Percentiles rank a stretch among this genome's conserved stretches.
Evolutionary conservation across 2,888 invertebrate species (phyloP).

Genomic region (Lagria hirta): DNA sequence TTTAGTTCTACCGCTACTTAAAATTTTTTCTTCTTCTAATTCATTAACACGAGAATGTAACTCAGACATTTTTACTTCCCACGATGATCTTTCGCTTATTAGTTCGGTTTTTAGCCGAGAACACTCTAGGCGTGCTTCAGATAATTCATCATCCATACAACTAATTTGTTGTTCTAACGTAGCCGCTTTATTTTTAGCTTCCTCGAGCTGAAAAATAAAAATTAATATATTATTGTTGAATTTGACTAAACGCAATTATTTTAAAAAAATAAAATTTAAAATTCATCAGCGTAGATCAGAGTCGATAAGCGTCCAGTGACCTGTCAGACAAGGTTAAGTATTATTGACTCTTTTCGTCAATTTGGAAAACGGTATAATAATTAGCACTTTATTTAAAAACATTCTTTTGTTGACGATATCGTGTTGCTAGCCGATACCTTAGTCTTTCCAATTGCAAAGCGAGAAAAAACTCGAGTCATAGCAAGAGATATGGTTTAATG

Average conservation of each 20-base stretch:
- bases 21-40: constrained; percentile 83
- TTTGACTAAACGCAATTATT: neutral
- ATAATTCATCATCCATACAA: constrained; percentile 84
- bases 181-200: constrained; percentile 69
- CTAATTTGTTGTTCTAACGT: constrained; percentile 81
- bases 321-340: no score
- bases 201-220: constrained; percentile 60
- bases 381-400: no score
- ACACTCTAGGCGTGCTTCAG: constrained; percentile 77
- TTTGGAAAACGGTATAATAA: no score
- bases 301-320: no score
- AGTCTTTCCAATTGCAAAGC: no score
- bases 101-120: constrained; percentile 85
- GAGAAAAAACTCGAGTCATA: no score
- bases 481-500: no score
- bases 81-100: constrained; percentile 83
- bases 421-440: no score
- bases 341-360: no score
- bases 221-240: constrained; percentile 1
- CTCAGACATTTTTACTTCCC: constrained; percentile 84
- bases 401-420: no score
- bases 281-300: no score
- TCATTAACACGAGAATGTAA: constrained; percentile 86
- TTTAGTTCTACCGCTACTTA: constrained; percentile 81
- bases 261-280: no score